Base-by-base conservation (phyloP, 2,888 invertebrate species). In the Papilio protenor region DNA sequence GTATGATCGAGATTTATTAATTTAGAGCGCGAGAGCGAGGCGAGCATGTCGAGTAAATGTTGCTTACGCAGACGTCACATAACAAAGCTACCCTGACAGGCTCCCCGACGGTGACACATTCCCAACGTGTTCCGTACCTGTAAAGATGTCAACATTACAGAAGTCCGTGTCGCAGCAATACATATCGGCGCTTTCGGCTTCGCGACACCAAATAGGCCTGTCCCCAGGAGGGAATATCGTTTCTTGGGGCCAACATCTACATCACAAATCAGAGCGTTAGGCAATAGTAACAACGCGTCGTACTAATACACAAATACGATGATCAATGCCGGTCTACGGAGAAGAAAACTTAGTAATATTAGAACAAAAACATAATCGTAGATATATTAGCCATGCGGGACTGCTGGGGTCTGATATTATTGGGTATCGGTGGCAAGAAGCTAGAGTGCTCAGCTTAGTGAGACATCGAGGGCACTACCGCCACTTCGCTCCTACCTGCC, bases 161-260 rank as follows among this genome's bases (percentile, higher is more conserved):
- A 95, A 96, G 95, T 97, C 96, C 90, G 95, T 94, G 86, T 95
- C 90, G 94, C 97, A 97, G 96, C 97, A 97, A 84, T 88, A 87
- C 82, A 94, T 91, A 86, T 89, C 91, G 81, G 88, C 87, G 76
- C 86, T 86, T 83, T 91, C 90, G 80, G 88, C 86, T 82, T 92
- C 92, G 85, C 95, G 95, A 93, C 96, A 96, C 95, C 95, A 95
- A 86, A 95, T 92, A 82, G 96, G 96, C 90, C 91, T 91, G 88
- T 91, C 94, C 87, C 95, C 95, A 82, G 96, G 96, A 85, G 96
- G 96, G 88, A 96, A 95, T 87, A 95, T 92, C 85, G 89, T 91
- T 87, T 92, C 92, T 90, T 91, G 92, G 88, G 94, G 88, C 95
- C 95, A 95, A 96, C 96, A 96, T 96, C 96, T 96, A 95, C 83